phyloP scores from a whole-genome alignment of 1,140 invertebrate genomes.

The Potamilus streckersoni region DNA sequence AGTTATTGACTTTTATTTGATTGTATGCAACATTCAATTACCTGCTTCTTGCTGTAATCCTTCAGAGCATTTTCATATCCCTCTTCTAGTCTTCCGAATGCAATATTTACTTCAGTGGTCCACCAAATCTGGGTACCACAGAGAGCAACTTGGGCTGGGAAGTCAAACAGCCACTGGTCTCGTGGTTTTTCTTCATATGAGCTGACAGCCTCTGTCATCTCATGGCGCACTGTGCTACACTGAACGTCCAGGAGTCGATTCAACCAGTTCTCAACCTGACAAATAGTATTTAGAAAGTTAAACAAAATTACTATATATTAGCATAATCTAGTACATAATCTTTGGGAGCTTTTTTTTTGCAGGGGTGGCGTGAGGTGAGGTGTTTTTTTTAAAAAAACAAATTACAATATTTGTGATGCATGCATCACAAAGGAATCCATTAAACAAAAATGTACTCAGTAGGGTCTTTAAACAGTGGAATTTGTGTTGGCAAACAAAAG shows the following conservation, averaged over 20 bases:
- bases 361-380: too few species aligned
- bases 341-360: too few species aligned
- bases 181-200: conserved; percentile 94
- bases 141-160: conserved; percentile 87
- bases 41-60: conserved; percentile 96
- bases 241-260: conserved; percentile 86
- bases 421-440: too few species aligned
- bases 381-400: too few species aligned
- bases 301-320: too few species aligned
- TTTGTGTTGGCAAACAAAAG: too few species aligned
- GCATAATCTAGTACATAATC: too few species aligned
- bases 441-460: too few species aligned
- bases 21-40: conserved; percentile 35
- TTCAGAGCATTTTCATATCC: conserved; percentile 96
- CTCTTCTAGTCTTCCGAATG: conserved; percentile 88
- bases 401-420: too few species aligned
- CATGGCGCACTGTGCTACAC: conserved; percentile 82
- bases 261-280: conserved; percentile 90
- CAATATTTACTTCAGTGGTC: conserved; percentile 93
- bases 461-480: too few species aligned
- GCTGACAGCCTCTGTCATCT: conserved; percentile 87
- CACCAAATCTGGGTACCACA: conserved; percentile 98
- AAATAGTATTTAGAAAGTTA: too few species aligned
- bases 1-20: too few species aligned
- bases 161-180: conserved; percentile 96